A percentile compares a stretch with the other conserved stretches of the same genome.
These are phyloP conservation scores for Latrodectus geometricus DNA, from an alignment of 1,140 invertebrate genomes.

Conservation along the genomic window DNA sequence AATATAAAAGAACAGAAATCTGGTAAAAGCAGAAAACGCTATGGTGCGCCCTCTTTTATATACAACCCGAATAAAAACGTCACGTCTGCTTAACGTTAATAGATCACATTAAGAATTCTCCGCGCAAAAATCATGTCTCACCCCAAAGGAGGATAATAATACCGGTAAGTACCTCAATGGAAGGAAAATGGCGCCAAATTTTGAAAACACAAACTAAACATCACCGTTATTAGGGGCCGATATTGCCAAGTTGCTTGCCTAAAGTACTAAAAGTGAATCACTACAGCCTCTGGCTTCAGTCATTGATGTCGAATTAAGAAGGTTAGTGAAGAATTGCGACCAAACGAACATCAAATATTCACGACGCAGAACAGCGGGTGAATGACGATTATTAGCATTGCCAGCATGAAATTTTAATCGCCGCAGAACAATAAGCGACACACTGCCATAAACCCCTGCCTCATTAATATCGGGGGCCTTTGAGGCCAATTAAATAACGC, in stretches of 20 bases:
- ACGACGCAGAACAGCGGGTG: slow-evolving; percentile 34
- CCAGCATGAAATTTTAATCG: slow-evolving; percentile 55
- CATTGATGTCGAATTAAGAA: slow-evolving; percentile 60
- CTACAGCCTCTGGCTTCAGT: slow-evolving; percentile 37
- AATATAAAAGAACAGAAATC: too few species aligned
- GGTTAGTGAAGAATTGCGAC: slow-evolving; percentile 59
- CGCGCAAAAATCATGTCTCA: too few species aligned
- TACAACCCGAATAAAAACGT: too few species aligned
- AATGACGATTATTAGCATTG: slow-evolving; percentile 59
- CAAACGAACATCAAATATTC: slow-evolving; percentile 48
- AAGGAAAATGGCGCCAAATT: slow-evolving; percentile 28
- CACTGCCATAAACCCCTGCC: slow-evolving; percentile 37
- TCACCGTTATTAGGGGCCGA: slow-evolving; percentile 27
- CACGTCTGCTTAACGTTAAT: too few species aligned
- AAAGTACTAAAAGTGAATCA: slow-evolving; percentile 60
- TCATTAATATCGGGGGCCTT: slow-evolving; percentile 54
- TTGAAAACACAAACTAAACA: not conserved
- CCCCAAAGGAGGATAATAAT: not conserved
- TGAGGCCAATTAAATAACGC: slow-evolving; percentile 53
- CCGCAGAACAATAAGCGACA: slow-evolving; percentile 47
- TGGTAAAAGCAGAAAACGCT: too few species aligned
- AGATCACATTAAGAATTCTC: too few species aligned
- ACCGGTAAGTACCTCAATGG: not conserved
- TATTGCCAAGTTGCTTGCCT: slow-evolving; percentile 4
- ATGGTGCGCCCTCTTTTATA: too few species aligned